phyloP scores from a whole-genome alignment of 2,113 vertebrate species.

The Phainopepla nitens region DNA sequence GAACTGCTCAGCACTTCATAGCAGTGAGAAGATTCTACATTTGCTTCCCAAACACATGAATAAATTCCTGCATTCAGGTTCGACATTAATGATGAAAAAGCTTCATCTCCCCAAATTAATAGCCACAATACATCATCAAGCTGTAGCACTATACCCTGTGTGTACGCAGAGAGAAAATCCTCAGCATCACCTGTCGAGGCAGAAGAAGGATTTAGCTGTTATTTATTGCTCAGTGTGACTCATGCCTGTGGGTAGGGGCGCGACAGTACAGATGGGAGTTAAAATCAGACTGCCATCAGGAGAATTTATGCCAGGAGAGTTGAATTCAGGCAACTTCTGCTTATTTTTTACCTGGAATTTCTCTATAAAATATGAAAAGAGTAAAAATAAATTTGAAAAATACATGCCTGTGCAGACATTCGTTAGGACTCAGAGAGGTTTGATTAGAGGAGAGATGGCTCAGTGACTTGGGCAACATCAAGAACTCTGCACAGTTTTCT shows the following conservation, averaged over 20 bases:
- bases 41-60: background rate
- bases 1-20: background rate
- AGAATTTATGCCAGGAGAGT: conserved; percentile 20
- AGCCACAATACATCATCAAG: conserved; percentile 3
- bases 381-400: background rate
- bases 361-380: background rate
- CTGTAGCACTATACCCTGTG: background rate
- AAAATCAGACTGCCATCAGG: background rate
- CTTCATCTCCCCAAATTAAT: conserved; percentile 5
- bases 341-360: background rate
- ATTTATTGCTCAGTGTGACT: conserved; percentile 37
- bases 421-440: background rate
- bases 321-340: conserved; percentile 28
- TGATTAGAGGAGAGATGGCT: background rate
- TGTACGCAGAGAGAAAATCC: background rate
- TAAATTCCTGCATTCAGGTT: background rate
- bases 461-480: background rate
- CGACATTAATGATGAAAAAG: background rate
- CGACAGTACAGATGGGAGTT: background rate
- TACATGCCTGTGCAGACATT: background rate
- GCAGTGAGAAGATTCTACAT: background rate
- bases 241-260: background rate
- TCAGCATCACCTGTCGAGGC: background rate
- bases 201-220: background rate
- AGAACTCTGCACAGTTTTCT: background rate